Evolutionary conservation across 2,113 vertebrate species (phyloP).

Genomic region (Thalassoma bifasciatum): DNA sequence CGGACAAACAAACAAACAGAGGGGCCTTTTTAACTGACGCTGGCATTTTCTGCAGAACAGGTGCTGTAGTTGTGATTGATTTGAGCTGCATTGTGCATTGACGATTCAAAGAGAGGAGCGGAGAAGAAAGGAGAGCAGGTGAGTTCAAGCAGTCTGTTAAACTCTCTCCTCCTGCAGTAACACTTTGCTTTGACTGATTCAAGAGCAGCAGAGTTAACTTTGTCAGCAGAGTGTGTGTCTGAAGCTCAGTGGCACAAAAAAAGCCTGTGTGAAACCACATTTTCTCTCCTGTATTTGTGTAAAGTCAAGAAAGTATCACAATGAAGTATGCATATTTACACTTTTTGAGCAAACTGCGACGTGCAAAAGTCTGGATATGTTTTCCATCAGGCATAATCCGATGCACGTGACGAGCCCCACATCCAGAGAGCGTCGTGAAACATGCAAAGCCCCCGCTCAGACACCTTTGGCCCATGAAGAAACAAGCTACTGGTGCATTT

Average conservation of each 20-base stretch:
- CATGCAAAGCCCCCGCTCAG: conserved; percentile 20
- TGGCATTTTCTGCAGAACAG: conserved; percentile 59
- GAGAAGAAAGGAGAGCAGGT: conserved; percentile 18
- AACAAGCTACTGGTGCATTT: not conserved
- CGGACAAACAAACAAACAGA: conserved; percentile 50
- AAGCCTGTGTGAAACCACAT: no score
- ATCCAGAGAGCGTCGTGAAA: conserved; percentile 1
- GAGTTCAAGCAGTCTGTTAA: conserved; percentile 53
- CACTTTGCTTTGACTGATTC: conserved; percentile 43
- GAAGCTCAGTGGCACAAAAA: no score
- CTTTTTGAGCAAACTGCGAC: no score
- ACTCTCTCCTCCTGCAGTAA: conserved; percentile 41
- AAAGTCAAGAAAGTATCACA: no score
- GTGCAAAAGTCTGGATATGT: no score
- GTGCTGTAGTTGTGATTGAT: conserved; percentile 67
- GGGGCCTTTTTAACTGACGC: conserved; percentile 59
- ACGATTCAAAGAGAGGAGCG: conserved; percentile 47
- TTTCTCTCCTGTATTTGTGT: no score
- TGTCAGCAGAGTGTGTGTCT: not conserved
- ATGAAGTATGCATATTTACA: no score
- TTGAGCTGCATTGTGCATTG: conserved; percentile 50
- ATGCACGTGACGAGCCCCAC: not conserved
- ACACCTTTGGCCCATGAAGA: conserved; percentile 3
- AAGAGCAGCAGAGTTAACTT: conserved; percentile 37
- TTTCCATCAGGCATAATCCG: not conserved